These are phyloP conservation scores for Piaya cayana DNA, from an alignment of 2,113 vertebrate genomes.

Conservation along the genomic window DNA sequence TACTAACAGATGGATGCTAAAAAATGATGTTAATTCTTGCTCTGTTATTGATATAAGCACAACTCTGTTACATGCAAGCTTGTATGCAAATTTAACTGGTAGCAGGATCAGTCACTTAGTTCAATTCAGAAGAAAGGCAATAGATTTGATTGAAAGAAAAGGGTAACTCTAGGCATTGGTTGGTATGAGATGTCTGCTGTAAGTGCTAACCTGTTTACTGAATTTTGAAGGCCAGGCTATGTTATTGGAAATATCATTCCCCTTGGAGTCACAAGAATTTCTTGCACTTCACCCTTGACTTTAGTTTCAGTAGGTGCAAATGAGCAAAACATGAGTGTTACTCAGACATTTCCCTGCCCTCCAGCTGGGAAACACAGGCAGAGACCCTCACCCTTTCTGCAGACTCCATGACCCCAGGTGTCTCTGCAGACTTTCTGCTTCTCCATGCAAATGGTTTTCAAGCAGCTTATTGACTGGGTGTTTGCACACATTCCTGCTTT, in stretches of 20 bases:
- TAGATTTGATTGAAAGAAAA: neutral
- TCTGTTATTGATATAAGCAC: neutral
- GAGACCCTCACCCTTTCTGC: neutral
- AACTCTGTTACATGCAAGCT: neutral
- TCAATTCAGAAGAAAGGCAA: neutral
- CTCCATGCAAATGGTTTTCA: neutral
- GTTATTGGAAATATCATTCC: neutral
- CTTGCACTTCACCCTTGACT: neutral
- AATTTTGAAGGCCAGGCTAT: neutral
- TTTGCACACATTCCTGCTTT: neutral
- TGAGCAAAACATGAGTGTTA: neutral
- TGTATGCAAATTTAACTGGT: neutral
- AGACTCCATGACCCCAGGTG: rapidly evolving
- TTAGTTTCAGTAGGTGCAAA: neutral
- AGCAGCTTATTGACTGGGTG: rapidly evolving
- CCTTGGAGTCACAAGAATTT: neutral
- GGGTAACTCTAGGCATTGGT: neutral
- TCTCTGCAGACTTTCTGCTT: neutral
- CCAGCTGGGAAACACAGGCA: neutral
- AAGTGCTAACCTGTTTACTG: neutral
- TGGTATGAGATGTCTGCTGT: neutral
- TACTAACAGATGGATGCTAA: neutral
- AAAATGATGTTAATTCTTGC: neutral
- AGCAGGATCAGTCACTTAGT: neutral
- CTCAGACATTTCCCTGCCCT: too few species aligned